Conservation (phyloP, 2,888 invertebrate genomes). For the Cantharis flavilabris region DNA sequence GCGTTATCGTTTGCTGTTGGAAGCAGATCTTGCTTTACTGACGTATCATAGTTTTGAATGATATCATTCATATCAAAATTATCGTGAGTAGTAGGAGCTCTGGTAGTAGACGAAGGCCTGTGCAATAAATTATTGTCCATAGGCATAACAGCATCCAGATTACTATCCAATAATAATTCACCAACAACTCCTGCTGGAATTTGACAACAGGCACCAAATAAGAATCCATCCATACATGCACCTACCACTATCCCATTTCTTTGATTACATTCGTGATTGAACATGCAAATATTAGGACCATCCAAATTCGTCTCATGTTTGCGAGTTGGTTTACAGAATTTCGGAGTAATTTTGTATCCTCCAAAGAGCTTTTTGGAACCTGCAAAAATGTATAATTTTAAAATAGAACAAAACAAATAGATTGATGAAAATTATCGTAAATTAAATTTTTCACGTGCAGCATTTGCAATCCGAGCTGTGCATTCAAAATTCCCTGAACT, state of each 20-base stretch:
- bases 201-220: slow-evolving; percentile 91
- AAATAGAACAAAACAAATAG: neutral
- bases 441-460: neutral
- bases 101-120: slow-evolving; percentile 17
- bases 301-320: slow-evolving; percentile 64
- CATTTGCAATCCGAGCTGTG: neutral
- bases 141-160: slow-evolving; percentile 34
- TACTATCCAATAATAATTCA: slow-evolving; percentile 43
- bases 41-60: neutral
- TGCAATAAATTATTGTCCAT: slow-evolving; percentile 36
- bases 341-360: slow-evolving; percentile 84
- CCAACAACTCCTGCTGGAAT: slow-evolving; percentile 61
- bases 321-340: slow-evolving; percentile 75
- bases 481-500: neutral
- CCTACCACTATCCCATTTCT: slow-evolving; percentile 83
- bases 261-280: slow-evolving; percentile 85
- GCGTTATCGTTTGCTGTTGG: slow-evolving; percentile 52
- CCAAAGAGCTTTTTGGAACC: slow-evolving; percentile 76
- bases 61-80: neutral
- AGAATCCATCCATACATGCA: slow-evolving; percentile 89
- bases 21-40: slow-evolving; percentile 30
- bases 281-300: slow-evolving; percentile 87
- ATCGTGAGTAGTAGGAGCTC: slow-evolving; percentile 20
- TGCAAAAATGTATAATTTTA: slow-evolving; percentile 42
- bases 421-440: neutral